phyloP scores from a whole-genome alignment of 2,113 vertebrate genomes.

The Xerus inauris region DNA sequence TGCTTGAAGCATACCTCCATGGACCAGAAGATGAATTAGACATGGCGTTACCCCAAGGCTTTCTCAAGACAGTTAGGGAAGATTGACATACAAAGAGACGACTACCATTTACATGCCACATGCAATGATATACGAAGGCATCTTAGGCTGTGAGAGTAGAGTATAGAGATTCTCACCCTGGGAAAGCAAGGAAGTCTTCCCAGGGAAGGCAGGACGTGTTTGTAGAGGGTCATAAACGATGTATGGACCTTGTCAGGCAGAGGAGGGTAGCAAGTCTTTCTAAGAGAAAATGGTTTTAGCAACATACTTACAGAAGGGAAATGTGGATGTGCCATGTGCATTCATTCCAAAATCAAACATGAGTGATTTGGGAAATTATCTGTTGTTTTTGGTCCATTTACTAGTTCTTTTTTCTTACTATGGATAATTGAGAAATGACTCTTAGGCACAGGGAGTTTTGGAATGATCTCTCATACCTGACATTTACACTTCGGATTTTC shows the following conservation, averaged over 20 bases:
- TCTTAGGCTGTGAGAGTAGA: not conserved
- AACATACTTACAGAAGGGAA: not conserved
- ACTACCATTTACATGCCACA: not conserved
- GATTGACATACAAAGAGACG: not conserved
- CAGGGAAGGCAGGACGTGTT: not conserved
- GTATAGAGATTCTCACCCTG: not conserved
- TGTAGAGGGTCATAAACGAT: not conserved
- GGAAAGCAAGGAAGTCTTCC: not conserved
- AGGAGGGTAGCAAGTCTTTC: not conserved
- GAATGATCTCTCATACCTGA: not conserved
- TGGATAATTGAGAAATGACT: conserved; percentile 12
- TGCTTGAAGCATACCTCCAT: not conserved
- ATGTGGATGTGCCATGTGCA: not conserved
- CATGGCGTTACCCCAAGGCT: not conserved
- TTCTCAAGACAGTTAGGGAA: not conserved
- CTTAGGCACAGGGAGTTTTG: not conserved
- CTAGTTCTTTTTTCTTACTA: not conserved
- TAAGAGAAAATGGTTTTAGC: not conserved
- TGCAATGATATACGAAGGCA: not conserved
- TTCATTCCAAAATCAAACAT: not conserved
- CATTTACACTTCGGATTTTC: not conserved
- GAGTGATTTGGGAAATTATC: not conserved
- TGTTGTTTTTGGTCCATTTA: not conserved
- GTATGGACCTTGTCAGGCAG: not conserved
- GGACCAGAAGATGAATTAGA: not conserved